A percentile compares a stretch with the other conserved stretches of the same genome.
Evolutionary conservation across 2,888 invertebrate genomes (phyloP).

Genomic region (Pyralis farinalis): DNA sequence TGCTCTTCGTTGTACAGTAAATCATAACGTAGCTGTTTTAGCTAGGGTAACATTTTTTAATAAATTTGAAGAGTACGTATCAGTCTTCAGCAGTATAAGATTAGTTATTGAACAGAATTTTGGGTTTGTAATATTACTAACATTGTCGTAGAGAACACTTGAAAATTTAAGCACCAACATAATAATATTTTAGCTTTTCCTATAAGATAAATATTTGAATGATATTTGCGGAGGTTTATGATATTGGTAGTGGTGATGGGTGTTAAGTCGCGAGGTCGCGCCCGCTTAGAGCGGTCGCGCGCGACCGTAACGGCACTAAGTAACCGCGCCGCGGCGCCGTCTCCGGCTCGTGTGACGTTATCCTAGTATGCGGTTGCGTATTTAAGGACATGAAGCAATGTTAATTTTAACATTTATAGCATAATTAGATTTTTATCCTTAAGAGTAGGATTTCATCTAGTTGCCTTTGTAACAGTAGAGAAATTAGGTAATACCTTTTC

Average conservation of each 20-base stretch:
- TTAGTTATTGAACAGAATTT: slow-evolving; percentile 56
- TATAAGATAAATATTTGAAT: slow-evolving; percentile 44
- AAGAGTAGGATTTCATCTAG: slow-evolving; percentile 80
- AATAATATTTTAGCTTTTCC: slow-evolving; percentile 49
- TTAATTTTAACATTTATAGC: slow-evolving; percentile 78
- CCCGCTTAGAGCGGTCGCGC: slow-evolving; percentile 24
- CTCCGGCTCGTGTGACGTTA: slow-evolving; percentile 23
- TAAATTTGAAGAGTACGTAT: slow-evolving; percentile 61
- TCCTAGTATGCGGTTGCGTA: slow-evolving; percentile 44
- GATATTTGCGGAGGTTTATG: slow-evolving; percentile 28
- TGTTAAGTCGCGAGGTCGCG: slow-evolving; percentile 30
- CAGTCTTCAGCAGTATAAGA: slow-evolving; percentile 60
- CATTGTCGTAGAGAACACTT: slow-evolving; percentile 50
- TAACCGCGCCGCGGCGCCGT: slow-evolving; percentile 27
- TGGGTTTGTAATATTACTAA: slow-evolving; percentile 49
- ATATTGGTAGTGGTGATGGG: slow-evolving; percentile 25
- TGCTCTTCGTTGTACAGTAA: slow-evolving; percentile 74
- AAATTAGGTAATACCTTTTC: slow-evolving; percentile 75
- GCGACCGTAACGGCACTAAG: slow-evolving; percentile 66
- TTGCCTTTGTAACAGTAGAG: slow-evolving; percentile 78
- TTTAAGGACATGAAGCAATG: slow-evolving; percentile 74
- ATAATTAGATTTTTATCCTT: slow-evolving; percentile 78
- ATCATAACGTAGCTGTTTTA: slow-evolving; percentile 73
- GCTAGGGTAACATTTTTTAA: slow-evolving; percentile 77
- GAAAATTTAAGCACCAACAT: slow-evolving; percentile 68